Percentiles rank a stretch among this genome's conserved stretches.
Conservation (phyloP, 2,888 invertebrate genomes). For the Lymantria dispar region DNA sequence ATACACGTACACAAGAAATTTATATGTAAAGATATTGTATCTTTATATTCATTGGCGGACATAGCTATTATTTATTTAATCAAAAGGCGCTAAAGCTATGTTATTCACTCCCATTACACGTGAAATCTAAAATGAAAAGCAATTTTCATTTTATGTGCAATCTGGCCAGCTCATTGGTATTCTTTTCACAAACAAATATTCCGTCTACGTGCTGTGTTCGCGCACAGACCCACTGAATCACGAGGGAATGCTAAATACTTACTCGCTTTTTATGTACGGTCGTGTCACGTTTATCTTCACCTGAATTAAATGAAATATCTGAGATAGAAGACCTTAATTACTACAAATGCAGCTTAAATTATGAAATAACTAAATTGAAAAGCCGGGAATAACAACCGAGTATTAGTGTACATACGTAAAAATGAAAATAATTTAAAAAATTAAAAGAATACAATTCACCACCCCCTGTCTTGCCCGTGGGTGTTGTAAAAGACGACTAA, state of each 20-base stretch:
- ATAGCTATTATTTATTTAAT: too few species aligned
- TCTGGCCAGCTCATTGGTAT: slow-evolving; percentile 50
- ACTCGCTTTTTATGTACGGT: slow-evolving; percentile 10
- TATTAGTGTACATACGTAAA: too few species aligned
- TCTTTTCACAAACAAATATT: slow-evolving; percentile 42
- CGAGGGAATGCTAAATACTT: slow-evolving; percentile 22
- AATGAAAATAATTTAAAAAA: too few species aligned
- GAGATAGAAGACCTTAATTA: not conserved
- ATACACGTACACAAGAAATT: too few species aligned
- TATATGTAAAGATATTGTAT: too few species aligned
- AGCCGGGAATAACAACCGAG: too few species aligned
- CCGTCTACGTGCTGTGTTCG: slow-evolving; percentile 49
- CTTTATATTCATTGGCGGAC: too few species aligned
- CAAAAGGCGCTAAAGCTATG: not conserved
- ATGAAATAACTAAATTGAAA: too few species aligned
- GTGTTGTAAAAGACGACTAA: too few species aligned
- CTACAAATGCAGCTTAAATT: not conserved
- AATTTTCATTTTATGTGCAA: slow-evolving; percentile 25
- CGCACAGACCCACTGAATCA: slow-evolving; percentile 30
- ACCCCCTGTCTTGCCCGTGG: too few species aligned
- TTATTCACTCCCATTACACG: slow-evolving; percentile 1
- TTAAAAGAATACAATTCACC: too few species aligned
- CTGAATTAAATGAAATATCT: not conserved
- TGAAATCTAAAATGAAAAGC: slow-evolving; percentile 4
- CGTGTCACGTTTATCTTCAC: not conserved